Percentiles rank a stretch among this genome's conserved stretches.
phyloP scores from a whole-genome alignment of 2,797 vertebrate genomes.

The Sebastes baramenuke region DNA sequence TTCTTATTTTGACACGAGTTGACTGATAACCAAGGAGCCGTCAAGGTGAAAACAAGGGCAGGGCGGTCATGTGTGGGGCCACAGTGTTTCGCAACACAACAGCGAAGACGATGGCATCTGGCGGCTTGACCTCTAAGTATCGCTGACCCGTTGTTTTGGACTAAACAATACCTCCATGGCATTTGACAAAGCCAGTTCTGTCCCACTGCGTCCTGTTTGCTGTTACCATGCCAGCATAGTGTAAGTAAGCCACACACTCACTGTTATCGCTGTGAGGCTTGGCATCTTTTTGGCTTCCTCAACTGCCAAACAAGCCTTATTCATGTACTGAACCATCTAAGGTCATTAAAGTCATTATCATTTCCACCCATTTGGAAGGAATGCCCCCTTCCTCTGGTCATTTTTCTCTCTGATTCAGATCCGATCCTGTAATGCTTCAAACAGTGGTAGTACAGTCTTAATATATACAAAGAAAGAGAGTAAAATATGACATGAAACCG shows the following conservation, averaged over 20 bases:
- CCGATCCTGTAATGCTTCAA: conserved; percentile 10
- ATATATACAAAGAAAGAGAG: not conserved
- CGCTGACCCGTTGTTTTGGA: conserved; percentile 31
- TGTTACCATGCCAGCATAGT: not conserved
- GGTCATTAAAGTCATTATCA: conserved; percentile 28
- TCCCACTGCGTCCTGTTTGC: not conserved
- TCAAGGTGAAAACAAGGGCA: conserved; percentile 32
- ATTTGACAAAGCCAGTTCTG: conserved; percentile 1
- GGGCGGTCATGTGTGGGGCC: not conserved
- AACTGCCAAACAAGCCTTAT: conserved; percentile 7
- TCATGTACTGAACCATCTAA: conserved; percentile 13
- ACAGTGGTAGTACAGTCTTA: not conserved
- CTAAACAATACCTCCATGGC: conserved; percentile 38
- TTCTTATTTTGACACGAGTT: conserved; percentile 17
- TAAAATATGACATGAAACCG: not conserved
- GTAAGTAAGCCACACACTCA: not conserved
- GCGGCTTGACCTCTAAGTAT: not conserved
- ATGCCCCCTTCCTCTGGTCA: conserved; percentile 26
- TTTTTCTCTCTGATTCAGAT: conserved; percentile 5
- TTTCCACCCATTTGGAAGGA: conserved; percentile 62
- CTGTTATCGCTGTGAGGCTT: not conserved
- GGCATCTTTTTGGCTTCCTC: conserved; percentile 9
- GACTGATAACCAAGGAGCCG: conserved; percentile 28
- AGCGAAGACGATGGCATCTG: not conserved
- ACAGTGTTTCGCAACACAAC: conserved; percentile 23